These are phyloP conservation scores for Magallana angulata DNA, from an alignment of 1,140 invertebrate species.

Conservation along the genomic window DNA sequence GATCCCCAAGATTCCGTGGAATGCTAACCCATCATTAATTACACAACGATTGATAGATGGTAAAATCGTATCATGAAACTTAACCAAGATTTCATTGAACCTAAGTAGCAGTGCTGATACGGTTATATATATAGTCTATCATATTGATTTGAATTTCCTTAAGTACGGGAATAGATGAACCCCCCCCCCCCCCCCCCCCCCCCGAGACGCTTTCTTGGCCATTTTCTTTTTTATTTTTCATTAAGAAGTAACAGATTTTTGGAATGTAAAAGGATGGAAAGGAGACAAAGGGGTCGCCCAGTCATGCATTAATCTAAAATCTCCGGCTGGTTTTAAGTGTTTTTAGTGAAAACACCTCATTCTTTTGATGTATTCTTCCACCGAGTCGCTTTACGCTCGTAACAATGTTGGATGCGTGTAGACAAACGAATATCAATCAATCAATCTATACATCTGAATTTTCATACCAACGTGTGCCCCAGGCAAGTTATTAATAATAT, in stretches of 20 bases:
- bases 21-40: constrained; percentile 10
- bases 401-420: not conserved
- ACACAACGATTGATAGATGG: constrained; percentile 9
- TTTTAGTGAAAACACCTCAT: not conserved
- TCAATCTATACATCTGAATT: constrained; percentile 21
- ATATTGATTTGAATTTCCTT: too few relatives aligned
- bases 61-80: not conserved
- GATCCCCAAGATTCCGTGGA: not conserved
- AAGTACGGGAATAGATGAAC: too few relatives aligned
- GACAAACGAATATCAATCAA: not conserved
- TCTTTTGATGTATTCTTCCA: constrained; percentile 3
- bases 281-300: not conserved
- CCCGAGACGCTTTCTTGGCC: too few relatives aligned
- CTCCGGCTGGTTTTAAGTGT: not conserved
- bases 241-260: not conserved
- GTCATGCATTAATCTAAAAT: constrained; percentile 19
- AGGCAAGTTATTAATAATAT: constrained; percentile 27
- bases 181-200: too few relatives aligned
- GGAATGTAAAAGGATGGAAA: not conserved
- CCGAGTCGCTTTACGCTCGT: not conserved
- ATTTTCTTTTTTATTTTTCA: too few relatives aligned
- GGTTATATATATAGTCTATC: too few relatives aligned
- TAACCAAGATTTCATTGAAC: not conserved
- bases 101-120: not conserved
- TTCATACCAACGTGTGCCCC: not conserved